Base-by-base conservation (phyloP, 2,888 invertebrate genomes). In the Andrena dorsata region DNA sequence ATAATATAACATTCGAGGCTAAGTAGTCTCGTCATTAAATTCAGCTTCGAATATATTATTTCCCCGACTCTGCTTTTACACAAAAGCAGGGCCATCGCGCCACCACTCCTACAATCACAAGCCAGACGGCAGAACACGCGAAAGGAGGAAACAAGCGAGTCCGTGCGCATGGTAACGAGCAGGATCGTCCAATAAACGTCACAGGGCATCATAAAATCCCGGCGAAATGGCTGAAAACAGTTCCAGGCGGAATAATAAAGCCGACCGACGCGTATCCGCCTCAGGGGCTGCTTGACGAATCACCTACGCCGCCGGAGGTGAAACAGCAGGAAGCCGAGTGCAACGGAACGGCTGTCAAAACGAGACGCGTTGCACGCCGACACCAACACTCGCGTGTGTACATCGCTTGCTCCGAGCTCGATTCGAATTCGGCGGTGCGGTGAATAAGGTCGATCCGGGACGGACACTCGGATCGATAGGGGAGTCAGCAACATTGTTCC, bases 301-400 rank as follows among this genome's bases (percentile, higher is more conserved):
- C 84, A 75, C 75, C 84, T 72, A 81, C 79, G 75, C 65, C 63
- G 51, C 41, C 74, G 60, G 56, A 86, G 76, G 66, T 73, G 77
- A 76, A 77, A 65, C 75, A 76, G 86, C 84, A 68, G 77, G 77
- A 82, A 82, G 77, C 65, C 80, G 49, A 64, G 65, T 81, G 84
- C 80, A 71, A 76, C 69, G 81, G 61, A 76, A 73, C 53, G 10
- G 23, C 58, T 65, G 66, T 86, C 86, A 58, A 82, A 83, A 75
- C 70, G 41, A 56, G 78, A 49, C 66, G 53, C 56, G 72, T 71
- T 71, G 35, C 58, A 51, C 20, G 69, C 70, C 74, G 77, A 76
- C 84, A 77, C 80, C 78, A 69, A 79, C 74, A 3, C 20, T 6
- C n/a, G 6, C 2, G 53, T 26, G 26, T 4, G 10, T 56, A 3